Evolutionary conservation across 2,888 invertebrate genomes (phyloP).

Genomic region (Drosophila barbarae): DNA sequence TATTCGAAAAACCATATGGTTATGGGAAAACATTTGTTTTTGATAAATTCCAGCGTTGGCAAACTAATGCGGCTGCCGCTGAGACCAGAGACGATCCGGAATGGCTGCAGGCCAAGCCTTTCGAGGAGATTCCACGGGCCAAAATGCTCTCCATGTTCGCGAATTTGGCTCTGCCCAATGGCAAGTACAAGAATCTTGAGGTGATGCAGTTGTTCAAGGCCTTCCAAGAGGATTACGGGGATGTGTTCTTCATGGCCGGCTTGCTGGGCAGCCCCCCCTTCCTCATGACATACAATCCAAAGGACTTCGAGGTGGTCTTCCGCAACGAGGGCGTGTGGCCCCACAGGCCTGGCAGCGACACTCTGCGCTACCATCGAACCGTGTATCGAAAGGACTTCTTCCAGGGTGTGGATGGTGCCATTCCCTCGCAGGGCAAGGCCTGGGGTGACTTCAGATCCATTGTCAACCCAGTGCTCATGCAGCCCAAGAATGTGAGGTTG

Average conservation of each 20-base stretch:
- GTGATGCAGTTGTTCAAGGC: conserved; percentile 40
- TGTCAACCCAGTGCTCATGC: conserved; percentile 84
- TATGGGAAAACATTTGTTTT: no score
- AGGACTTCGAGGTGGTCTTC: conserved; percentile 80
- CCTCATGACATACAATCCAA: conserved; percentile 80
- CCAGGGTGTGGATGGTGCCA: conserved; percentile 53
- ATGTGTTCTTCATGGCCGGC: conserved; percentile 77
- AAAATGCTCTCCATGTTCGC: conserved; percentile 38
- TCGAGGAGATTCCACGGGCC: conserved; percentile 60
- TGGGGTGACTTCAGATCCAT: conserved; percentile 85
- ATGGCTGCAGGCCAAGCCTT: conserved; percentile 69
- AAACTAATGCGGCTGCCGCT: conserved; percentile 42
- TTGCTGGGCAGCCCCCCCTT: conserved; percentile 69
- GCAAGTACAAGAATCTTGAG: conserved; percentile 64
- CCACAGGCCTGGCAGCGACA: conserved; percentile 76
- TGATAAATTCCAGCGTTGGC: conserved; percentile 42
- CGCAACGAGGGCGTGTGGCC: conserved; percentile 81
- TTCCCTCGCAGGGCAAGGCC: conserved; percentile 78
- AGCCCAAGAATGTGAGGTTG: conserved; percentile 81
- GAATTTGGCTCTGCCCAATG: conserved; percentile 65
- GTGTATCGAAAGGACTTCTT: conserved; percentile 49
- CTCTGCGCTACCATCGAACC: conserved; percentile 78
- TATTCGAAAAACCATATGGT: no score
- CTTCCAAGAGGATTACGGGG: conserved; percentile 72
- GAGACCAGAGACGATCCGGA: conserved; percentile 39